These are phyloP conservation scores for Protobothrops mucrosquamatus DNA, from an alignment of 2,113 vertebrate species.

Conservation along the genomic window DNA sequence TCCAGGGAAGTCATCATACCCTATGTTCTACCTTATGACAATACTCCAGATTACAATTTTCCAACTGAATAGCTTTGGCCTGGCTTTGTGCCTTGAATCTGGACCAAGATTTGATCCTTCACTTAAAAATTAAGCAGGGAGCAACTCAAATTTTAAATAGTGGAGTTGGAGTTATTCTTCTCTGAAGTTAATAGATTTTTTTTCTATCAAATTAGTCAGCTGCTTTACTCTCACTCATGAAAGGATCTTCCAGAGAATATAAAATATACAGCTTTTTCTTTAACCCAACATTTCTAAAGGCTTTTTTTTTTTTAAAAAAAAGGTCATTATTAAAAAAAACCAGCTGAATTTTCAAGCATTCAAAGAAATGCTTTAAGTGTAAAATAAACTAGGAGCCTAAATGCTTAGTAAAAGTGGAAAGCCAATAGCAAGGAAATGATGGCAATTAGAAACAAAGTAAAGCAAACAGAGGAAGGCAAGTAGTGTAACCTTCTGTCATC, in stretches of 20 bases:
- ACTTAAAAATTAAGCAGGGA: not conserved
- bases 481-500: not conserved
- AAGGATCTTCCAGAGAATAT: not conserved
- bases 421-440: not conserved
- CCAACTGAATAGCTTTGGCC: not conserved
- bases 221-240: not conserved
- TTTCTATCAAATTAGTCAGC: not conserved
- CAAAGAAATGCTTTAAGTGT: slow-evolving; percentile 14
- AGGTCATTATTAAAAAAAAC: not conserved
- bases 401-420: not conserved
- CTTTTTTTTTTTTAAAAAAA: not conserved
- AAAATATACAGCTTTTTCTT: slow-evolving; percentile 7
- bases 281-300: not conserved
- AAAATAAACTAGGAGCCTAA: slow-evolving; percentile 7
- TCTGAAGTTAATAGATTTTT: not conserved
- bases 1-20: not conserved
- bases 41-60: not conserved
- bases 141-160: not conserved
- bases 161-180: not conserved
- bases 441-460: not conserved
- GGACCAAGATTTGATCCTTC: not conserved
- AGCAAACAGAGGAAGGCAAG: not conserved
- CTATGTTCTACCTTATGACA: not conserved
- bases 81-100: not conserved
- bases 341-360: not conserved